Percentiles rank a stretch among this genome's conserved stretches.
Conservation (phyloP, 2,888 invertebrate species). For the Rotaria macrura region DNA sequence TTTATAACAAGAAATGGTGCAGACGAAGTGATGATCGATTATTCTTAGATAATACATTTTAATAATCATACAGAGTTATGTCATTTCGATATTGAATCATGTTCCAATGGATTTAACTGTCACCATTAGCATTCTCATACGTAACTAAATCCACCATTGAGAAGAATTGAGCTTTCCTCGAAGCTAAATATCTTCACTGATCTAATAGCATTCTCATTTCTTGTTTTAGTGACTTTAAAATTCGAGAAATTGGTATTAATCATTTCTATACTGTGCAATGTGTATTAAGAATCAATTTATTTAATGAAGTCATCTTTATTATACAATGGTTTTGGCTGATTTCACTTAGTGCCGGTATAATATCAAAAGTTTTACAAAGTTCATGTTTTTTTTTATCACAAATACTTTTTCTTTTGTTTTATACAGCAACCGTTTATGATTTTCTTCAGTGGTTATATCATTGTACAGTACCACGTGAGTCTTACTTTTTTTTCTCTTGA, state of each 20-base stretch:
- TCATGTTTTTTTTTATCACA: too few species aligned
- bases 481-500: not conserved
- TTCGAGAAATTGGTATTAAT: conserved; percentile 33
- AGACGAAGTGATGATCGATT: too few species aligned
- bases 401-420: not conserved
- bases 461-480: not conserved
- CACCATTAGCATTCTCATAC: too few species aligned
- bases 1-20: too few species aligned
- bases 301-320: conserved; percentile 33
- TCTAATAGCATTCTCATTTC: not conserved
- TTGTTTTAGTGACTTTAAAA: conserved; percentile 35
- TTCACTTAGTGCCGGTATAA: conserved; percentile 15
- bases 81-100: too few species aligned
- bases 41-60: too few species aligned
- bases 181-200: not conserved
- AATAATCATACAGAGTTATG: too few species aligned
- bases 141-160: too few species aligned
- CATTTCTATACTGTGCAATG: conserved; percentile 36
- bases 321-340: conserved; percentile 33
- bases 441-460: conserved; percentile 5
- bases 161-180: too few species aligned
- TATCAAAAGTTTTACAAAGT: not conserved
- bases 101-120: too few species aligned
- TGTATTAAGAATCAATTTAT: conserved; percentile 35
- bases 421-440: not conserved